These are phyloP conservation scores for Rhadinocentrus ornatus DNA, from an alignment of 2,797 vertebrate genomes.

Conservation along the genomic window DNA sequence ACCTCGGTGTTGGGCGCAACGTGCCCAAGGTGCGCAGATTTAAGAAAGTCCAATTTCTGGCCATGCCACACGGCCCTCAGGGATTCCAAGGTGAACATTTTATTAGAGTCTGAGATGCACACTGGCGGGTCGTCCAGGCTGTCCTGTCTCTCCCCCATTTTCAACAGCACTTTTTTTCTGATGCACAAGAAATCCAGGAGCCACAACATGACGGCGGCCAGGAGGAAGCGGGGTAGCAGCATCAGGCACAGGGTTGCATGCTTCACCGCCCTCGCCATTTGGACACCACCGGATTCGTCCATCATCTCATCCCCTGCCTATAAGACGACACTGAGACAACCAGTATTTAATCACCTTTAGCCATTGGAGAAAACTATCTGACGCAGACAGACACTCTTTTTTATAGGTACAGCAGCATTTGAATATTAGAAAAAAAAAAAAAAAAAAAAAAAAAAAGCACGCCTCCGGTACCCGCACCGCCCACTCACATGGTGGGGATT, in stretches of 20 bases:
- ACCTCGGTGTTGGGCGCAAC: conserved; percentile 95
- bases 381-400: conserved; percentile 85
- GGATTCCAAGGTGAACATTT: conserved; percentile 95
- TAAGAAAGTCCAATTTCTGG: conserved; percentile 96
- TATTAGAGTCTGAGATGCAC: conserved; percentile 95
- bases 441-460: conserved; percentile 76
- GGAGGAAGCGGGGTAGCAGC: conserved; percentile 95
- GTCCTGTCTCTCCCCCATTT: conserved; percentile 75
- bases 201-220: conserved; percentile 95
- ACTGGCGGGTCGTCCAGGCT: conserved; percentile 92
- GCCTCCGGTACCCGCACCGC: conserved; percentile 90
- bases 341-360: conserved; percentile 68
- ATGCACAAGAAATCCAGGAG: conserved; percentile 97
- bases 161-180: conserved; percentile 89
- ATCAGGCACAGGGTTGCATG: conserved; percentile 91
- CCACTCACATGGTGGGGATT: conserved; percentile 97
- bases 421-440: conserved; percentile 80
- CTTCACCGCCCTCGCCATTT: conserved; percentile 89
- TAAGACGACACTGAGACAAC: conserved; percentile 62
- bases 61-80: conserved; percentile 97
- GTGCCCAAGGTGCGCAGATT: conserved; percentile 91
- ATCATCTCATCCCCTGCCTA: conserved; percentile 74
- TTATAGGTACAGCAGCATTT: conserved; percentile 92
- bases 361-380: conserved; percentile 74
- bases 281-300: conserved; percentile 90